These are phyloP conservation scores for Deilephila elpenor DNA, from an alignment of 2,888 invertebrate species.

Conservation along the genomic window DNA sequence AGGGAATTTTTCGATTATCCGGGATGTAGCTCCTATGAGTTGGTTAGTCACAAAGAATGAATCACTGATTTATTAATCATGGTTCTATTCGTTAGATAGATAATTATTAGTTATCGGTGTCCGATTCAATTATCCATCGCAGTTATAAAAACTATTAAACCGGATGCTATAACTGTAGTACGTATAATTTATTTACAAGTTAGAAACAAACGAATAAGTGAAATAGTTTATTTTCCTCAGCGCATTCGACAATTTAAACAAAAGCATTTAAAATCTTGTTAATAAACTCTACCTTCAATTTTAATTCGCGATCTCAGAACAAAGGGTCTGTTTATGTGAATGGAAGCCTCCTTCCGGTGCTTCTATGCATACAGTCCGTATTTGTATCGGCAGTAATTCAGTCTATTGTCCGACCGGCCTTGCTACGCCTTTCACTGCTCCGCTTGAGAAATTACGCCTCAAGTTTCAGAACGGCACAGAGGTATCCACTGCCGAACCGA, in stretches of 20 bases:
- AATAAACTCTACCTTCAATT: constrained; percentile 51
- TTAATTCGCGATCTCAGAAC: constrained; percentile 63
- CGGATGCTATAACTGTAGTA: no score
- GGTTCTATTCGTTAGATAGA: no score
- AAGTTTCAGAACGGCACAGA: constrained; percentile 46
- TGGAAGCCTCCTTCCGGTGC: constrained; percentile 70
- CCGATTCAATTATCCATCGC: no score
- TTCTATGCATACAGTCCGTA: constrained; percentile 53
- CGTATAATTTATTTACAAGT: no score
- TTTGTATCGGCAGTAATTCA: constrained; percentile 61
- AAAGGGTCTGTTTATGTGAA: constrained; percentile 71
- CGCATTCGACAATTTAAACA: neutral
- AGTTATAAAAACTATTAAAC: no score
- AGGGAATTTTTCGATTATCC: no score
- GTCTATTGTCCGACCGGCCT: constrained; percentile 68
- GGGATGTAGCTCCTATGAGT: no score
- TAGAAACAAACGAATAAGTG: no score
- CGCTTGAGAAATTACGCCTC: constrained; percentile 71
- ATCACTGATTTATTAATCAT: no score
- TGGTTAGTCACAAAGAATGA: no score
- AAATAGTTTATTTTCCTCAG: neutral
- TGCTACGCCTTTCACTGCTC: constrained; percentile 74
- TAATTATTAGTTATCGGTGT: no score
- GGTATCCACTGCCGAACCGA: constrained; percentile 16
- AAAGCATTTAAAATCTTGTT: neutral